Percentiles rank a stretch among this genome's conserved stretches.
These are phyloP conservation scores for Lutjanus argentimaculatus DNA, from an alignment of 2,797 vertebrate genomes.

Conservation along the genomic window DNA sequence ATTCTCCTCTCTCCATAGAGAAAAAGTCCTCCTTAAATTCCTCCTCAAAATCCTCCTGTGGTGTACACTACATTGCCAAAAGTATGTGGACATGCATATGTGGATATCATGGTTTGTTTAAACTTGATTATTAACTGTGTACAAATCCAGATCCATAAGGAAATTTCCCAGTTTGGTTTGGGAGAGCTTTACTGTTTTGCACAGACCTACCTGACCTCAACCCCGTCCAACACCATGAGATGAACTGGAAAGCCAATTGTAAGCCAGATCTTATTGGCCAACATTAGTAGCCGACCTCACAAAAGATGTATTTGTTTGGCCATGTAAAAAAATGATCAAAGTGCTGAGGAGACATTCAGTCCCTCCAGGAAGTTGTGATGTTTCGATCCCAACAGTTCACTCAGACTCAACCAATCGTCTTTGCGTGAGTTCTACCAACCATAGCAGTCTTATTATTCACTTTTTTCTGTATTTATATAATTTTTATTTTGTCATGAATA, in stretches of 20 bases:
- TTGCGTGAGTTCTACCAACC: too few relatives aligned
- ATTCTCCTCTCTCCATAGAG: neutral
- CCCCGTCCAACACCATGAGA: accelerated
- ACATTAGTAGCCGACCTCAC: too few relatives aligned
- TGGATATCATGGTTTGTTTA: neutral
- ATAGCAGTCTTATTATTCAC: too few relatives aligned
- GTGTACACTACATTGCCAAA: neutral
- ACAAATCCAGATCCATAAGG: neutral
- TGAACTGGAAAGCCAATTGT: neutral
- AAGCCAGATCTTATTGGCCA: neutral
- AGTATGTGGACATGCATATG: neutral
- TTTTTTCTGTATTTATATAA: too few relatives aligned
- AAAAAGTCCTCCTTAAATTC: neutral
- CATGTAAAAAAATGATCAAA: too few relatives aligned
- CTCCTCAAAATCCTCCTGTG: neutral
- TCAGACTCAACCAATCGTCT: too few relatives aligned
- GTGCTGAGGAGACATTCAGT: too few relatives aligned
- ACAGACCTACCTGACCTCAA: neutral
- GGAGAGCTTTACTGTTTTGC: neutral
- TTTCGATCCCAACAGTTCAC: too few relatives aligned
- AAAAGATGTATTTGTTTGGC: neutral
- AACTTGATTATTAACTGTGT: neutral
- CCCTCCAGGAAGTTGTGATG: too few relatives aligned
- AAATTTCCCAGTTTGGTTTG: neutral
- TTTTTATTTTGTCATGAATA: too few relatives aligned